phyloP scores from a whole-genome alignment of 2,113 vertebrate genomes.

The Cololabis saira region DNA sequence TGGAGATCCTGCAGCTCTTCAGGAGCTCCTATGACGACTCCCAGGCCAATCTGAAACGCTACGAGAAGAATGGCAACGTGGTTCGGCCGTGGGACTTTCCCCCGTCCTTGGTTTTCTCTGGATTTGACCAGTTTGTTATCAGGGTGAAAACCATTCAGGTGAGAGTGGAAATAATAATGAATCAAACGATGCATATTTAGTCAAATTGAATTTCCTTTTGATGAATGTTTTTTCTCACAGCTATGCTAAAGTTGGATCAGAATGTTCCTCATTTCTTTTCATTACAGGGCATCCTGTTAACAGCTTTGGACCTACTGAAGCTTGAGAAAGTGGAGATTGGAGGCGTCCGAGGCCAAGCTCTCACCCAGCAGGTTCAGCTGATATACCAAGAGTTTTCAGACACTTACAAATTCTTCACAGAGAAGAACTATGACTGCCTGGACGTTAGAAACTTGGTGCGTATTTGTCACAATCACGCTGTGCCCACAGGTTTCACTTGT shows the following conservation, averaged over 20 bases:
- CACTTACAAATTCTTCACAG: constrained; percentile 80
- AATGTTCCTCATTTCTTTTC: neutral
- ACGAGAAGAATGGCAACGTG: constrained; percentile 76
- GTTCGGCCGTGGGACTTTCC: constrained; percentile 87
- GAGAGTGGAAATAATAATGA: constrained; percentile 36
- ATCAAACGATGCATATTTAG: neutral
- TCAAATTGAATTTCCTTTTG: neutral
- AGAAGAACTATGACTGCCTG: constrained; percentile 83
- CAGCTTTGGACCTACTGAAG: constrained; percentile 86
- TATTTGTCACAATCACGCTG: too few relatives aligned
- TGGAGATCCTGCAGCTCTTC: constrained; percentile 82
- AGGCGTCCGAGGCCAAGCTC: constrained; percentile 83
- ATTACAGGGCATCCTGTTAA: constrained; percentile 84
- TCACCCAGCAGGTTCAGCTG: constrained; percentile 84
- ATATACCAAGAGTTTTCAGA: constrained; percentile 87
- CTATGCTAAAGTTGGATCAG: neutral
- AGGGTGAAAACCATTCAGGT: constrained; percentile 84
- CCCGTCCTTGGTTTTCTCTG: constrained; percentile 81
- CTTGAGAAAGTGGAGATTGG: constrained; percentile 92
- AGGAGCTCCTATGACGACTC: constrained; percentile 82
- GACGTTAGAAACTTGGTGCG: too few relatives aligned
- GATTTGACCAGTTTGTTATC: constrained; percentile 83
- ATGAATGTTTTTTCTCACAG: neutral
- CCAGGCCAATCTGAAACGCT: constrained; percentile 75
- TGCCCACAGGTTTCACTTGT: too few relatives aligned